Evolutionary conservation across 2,113 vertebrate genomes (phyloP).

Genomic region (Melanerpes aurifrons): DNA sequence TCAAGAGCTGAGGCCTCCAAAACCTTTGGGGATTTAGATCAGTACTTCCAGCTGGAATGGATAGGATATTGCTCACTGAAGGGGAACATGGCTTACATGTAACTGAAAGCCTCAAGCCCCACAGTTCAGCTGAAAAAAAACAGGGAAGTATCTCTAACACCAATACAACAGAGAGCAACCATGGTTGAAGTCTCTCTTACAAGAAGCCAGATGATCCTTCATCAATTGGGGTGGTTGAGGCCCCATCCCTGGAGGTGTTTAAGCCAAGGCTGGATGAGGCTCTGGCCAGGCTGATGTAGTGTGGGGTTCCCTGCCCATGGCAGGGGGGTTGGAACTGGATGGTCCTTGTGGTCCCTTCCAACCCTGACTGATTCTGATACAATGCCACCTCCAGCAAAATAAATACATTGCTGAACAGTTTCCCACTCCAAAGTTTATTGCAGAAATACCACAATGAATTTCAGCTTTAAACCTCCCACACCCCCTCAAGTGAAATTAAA

Average conservation of each 20-base stretch:
- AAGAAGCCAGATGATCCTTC: background rate
- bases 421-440: no score
- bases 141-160: background rate
- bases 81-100: background rate
- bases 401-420: background rate
- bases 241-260: no score
- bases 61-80: background rate
- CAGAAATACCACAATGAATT: background rate
- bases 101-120: background rate
- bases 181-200: background rate
- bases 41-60: background rate
- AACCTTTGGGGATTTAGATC: background rate
- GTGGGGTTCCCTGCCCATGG: no score
- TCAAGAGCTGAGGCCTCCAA: background rate
- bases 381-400: conserved; percentile 1
- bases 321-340: no score
- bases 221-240: background rate
- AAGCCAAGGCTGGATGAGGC: no score
- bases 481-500: background rate
- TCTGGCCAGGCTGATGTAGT: no score
- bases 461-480: background rate
- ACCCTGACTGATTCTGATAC: no score
- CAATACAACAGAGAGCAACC: background rate
- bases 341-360: no score
- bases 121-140: background rate